These are phyloP conservation scores for Monopis laevigella DNA, from an alignment of 2,888 invertebrate species.

Conservation along the genomic window DNA sequence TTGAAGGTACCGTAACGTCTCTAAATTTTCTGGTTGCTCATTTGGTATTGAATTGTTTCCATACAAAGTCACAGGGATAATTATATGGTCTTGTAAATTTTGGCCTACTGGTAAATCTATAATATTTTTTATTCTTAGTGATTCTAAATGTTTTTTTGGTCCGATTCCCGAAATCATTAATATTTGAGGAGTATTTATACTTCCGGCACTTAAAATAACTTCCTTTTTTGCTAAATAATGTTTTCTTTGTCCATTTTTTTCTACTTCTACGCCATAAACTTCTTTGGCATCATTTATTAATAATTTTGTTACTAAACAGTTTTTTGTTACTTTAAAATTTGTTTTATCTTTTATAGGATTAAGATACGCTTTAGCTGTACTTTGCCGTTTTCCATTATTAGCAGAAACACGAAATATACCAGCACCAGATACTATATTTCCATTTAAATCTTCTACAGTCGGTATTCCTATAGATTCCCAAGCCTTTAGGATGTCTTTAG, in stretches of 20 bases:
- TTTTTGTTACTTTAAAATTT: conserved; percentile 46
- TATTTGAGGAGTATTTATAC: conserved; percentile 57
- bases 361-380: conserved; percentile 57
- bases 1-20: conserved; percentile 51
- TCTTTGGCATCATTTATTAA: conserved; percentile 50
- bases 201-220: conserved; percentile 54
- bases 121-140: conserved; percentile 37
- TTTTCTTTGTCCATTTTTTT: conserved; percentile 27
- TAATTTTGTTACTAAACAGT: conserved; percentile 55
- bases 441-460: conserved; percentile 42
- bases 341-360: conserved; percentile 26
- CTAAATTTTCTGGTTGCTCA: conserved; percentile 28
- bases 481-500: conserved; percentile 32
- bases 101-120: conserved; percentile 54
- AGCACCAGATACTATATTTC: conserved; percentile 49
- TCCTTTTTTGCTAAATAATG: conserved; percentile 37
- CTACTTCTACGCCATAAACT: conserved; percentile 41
- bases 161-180: conserved; percentile 64
- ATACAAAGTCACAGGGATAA: conserved; percentile 39
- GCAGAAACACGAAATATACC: conserved; percentile 52
- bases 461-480: conserved; percentile 51
- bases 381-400: conserved; percentile 49
- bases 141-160: conserved; percentile 35
- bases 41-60: conserved; percentile 30
- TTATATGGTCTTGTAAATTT: conserved; percentile 63